Percentiles rank a stretch among this genome's conserved stretches.
phyloP scores from a whole-genome alignment of 2,888 invertebrate genomes.

The Caenorhabditis uteleia region DNA sequence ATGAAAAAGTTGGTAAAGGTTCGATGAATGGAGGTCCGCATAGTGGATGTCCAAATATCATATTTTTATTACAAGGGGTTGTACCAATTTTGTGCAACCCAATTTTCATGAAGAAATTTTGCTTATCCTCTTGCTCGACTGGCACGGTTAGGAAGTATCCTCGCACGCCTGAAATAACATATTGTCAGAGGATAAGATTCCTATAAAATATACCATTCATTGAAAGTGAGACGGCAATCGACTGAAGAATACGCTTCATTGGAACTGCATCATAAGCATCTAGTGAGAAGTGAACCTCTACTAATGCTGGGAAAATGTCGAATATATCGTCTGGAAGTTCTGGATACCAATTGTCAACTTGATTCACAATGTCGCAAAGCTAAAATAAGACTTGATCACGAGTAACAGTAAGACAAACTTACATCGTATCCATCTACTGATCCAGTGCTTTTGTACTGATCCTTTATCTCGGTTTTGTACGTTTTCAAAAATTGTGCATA shows the following conservation, averaged over 20 bases:
- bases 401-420: not conserved
- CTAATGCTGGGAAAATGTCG: constrained; percentile 49
- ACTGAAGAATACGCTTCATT: constrained; percentile 50
- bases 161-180: constrained; percentile 46
- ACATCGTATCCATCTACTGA: not conserved
- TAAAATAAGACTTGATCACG: not conserved
- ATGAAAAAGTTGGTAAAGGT: too few relatives aligned
- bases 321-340: constrained; percentile 47
- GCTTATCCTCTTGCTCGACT: constrained; percentile 34
- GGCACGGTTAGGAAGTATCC: constrained; percentile 52
- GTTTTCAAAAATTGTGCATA: too few relatives aligned
- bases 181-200: constrained; percentile 1
- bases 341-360: constrained; percentile 45
- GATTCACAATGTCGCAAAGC: constrained; percentile 11
- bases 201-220: constrained; percentile 51
- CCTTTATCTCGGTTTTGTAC: constrained; percentile 11
- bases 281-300: constrained; percentile 55
- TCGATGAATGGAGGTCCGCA: too few relatives aligned
- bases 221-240: constrained; percentile 44
- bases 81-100: constrained; percentile 42
- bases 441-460: constrained; percentile 10
- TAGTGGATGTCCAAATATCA: constrained; percentile 19
- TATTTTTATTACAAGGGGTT: constrained; percentile 16
- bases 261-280: constrained; percentile 53
- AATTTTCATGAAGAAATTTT: constrained; percentile 45